These are phyloP conservation scores for Drosophila mettleri DNA, from an alignment of 2,888 invertebrate genomes.

Conservation along the genomic window DNA sequence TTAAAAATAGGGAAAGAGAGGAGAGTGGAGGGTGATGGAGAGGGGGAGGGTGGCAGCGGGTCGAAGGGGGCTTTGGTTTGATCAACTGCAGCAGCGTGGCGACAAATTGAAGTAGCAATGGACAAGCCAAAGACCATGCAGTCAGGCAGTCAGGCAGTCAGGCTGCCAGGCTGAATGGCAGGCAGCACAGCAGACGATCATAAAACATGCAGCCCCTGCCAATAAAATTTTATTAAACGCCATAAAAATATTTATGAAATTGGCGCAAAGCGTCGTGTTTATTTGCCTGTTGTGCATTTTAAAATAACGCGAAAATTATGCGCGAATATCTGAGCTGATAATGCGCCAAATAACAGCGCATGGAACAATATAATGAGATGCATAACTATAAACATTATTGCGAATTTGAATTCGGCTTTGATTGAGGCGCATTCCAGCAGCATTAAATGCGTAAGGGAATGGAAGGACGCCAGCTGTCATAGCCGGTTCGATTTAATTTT, in stretches of 20 bases:
- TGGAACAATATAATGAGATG: conserved; percentile 37
- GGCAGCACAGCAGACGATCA: conserved; percentile 40
- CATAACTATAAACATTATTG: conserved; percentile 18
- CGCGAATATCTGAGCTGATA: conserved; percentile 48
- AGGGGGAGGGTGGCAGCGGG: background rate
- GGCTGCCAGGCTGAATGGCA: conserved; percentile 8
- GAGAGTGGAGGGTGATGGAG: background rate
- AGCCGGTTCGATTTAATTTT: background rate
- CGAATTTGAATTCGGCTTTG: conserved; percentile 32
- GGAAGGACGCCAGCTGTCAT: background rate
- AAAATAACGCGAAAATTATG: conserved; percentile 73
- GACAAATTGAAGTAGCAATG: conserved; percentile 68
- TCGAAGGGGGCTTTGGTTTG: conserved; percentile 36
- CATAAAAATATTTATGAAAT: conserved; percentile 79
- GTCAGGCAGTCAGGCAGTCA: background rate
- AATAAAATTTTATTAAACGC: conserved; percentile 78
- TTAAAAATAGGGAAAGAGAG: conserved; percentile 40
- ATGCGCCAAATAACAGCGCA: conserved; percentile 38
- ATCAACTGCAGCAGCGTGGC: conserved; percentile 64
- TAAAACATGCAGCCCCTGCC: conserved; percentile 61
- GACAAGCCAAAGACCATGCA: conserved; percentile 8
- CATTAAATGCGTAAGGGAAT: background rate
- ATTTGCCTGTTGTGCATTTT: conserved; percentile 67
- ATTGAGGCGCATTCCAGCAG: conserved; percentile 12
- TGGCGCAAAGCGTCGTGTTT: conserved; percentile 71